Evolutionary conservation across 1,140 invertebrate species (phyloP).

Genomic region (Rhagoletis pomonella): DNA sequence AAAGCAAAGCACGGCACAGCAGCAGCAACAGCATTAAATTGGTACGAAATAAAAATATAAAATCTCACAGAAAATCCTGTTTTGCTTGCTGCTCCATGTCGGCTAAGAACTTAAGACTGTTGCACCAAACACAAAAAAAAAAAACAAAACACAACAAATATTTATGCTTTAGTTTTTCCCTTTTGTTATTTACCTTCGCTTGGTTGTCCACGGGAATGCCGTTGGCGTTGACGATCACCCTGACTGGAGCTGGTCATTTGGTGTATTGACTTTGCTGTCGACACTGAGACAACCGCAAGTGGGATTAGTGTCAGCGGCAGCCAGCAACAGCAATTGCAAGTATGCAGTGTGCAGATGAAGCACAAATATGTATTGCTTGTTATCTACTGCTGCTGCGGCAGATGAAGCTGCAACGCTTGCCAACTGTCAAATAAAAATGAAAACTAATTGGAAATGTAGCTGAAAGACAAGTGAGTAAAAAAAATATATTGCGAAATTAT

Average conservation of each 20-base stretch:
- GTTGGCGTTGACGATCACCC: background rate
- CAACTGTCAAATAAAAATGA: constrained; percentile 24
- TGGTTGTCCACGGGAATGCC: background rate
- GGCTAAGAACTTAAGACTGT: constrained; percentile 22
- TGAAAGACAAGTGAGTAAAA: background rate
- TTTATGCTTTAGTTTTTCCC: background rate
- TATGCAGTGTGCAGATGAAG: background rate
- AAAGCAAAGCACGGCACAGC: background rate
- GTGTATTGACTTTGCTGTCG: constrained; percentile 20
- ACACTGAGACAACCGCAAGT: constrained; percentile 30
- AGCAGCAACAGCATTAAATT: background rate
- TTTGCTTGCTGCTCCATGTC: constrained; percentile 8
- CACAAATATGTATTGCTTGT: constrained; percentile 1
- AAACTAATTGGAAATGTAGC: constrained; percentile 16
- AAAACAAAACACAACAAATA: background rate
- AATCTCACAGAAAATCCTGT: too few relatives aligned
- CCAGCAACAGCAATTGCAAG: background rate
- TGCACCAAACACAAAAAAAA: background rate
- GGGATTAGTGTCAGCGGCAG: constrained; percentile 34
- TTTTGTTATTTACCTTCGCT: background rate
- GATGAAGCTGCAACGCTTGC: background rate
- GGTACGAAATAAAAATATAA: background rate
- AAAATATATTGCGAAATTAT: background rate
- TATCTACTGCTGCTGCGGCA: background rate
- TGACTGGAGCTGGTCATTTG: background rate